Conservation (phyloP, 2,888 invertebrate genomes). For the Hydropsyche betteni region DNA sequence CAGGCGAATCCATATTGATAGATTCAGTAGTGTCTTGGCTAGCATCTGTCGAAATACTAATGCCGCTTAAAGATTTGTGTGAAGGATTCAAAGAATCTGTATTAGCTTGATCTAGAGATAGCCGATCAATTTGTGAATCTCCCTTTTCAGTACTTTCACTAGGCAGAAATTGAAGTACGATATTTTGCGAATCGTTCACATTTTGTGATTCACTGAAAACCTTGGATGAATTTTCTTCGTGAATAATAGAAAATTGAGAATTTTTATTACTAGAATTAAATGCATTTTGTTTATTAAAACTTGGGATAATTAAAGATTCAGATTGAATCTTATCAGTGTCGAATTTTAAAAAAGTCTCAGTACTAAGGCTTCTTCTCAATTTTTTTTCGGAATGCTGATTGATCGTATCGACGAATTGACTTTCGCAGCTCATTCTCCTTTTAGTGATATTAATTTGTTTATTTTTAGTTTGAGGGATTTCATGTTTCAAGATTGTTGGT, state of each 20-base stretch:
- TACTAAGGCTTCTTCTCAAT: constrained; percentile 1
- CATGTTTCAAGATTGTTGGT: constrained; percentile 4
- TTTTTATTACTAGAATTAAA: no score
- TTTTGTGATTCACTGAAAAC: constrained; percentile 56
- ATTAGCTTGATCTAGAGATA: no score
- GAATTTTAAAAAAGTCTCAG: not conserved
- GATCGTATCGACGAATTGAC: not conserved
- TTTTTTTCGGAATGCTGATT: not conserved
- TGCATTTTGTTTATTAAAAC: no score
- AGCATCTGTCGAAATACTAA: not conserved
- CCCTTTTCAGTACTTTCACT: constrained; percentile 54
- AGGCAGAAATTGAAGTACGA: constrained; percentile 60
- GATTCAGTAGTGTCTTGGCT: constrained; percentile 45
- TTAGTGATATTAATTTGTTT: not conserved
- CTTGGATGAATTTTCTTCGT: constrained; percentile 12
- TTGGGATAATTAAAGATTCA: no score
- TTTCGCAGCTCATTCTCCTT: constrained; percentile 14
- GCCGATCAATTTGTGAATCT: no score
- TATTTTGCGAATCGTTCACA: constrained; percentile 61
- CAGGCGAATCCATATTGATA: constrained; percentile 45
- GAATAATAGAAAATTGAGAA: constrained; percentile 1
- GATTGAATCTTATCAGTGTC: no score
- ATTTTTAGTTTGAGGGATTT: not conserved
- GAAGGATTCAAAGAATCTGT: no score
- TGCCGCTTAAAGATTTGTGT: not conserved